Conservation (phyloP, 2,888 invertebrate genomes). For the Melolontha melolontha region DNA sequence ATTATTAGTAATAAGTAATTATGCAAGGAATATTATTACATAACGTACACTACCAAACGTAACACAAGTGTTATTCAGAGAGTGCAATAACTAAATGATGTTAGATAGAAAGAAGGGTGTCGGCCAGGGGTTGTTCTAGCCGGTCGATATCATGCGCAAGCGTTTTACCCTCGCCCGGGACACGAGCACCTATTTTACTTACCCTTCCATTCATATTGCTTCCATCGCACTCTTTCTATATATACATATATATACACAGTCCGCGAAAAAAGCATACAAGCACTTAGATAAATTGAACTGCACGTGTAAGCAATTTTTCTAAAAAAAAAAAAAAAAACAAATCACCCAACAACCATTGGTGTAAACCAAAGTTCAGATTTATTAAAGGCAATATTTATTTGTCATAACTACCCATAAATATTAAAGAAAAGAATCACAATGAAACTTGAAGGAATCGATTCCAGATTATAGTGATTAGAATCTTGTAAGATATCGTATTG, state of each 20-base stretch:
- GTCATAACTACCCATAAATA: too few relatives aligned
- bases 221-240: conserved; percentile 42
- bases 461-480: too few relatives aligned
- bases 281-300: neutral
- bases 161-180: conserved; percentile 59
- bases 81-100: conserved; percentile 74
- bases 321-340: too few relatives aligned
- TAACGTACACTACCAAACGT: conserved; percentile 72
- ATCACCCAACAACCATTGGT: too few relatives aligned
- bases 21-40: conserved; percentile 69
- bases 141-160: conserved; percentile 65
- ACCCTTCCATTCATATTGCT: conserved; percentile 49
- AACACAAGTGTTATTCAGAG: conserved; percentile 74
- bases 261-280: conserved; percentile 3
- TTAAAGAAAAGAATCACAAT: too few relatives aligned
- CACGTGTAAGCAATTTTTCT: neutral
- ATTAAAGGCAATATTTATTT: too few relatives aligned
- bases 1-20: conserved; percentile 67
- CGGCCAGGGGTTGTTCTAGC: conserved; percentile 65
- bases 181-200: conserved; percentile 48
- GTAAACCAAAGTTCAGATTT: too few relatives aligned
- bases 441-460: too few relatives aligned
- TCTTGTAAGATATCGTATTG: too few relatives aligned
- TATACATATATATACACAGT: conserved; percentile 12
- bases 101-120: conserved; percentile 68